These are phyloP conservation scores for Muntiacus reevesi DNA, from an alignment of 2,113 vertebrate species.

Conservation along the genomic window DNA sequence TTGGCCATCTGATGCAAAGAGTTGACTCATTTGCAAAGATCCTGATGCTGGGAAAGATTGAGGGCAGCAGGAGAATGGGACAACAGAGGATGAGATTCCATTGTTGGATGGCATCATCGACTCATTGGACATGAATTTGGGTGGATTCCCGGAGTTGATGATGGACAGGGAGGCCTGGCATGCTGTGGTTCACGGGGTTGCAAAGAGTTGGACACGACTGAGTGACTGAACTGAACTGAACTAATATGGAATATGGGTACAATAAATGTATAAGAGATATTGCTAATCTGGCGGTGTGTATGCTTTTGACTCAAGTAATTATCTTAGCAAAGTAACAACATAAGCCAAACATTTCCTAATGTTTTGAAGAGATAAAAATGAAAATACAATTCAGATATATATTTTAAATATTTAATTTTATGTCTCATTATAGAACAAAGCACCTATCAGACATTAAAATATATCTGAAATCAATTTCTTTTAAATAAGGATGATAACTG, in stretches of 20 bases:
- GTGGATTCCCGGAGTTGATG: neutral
- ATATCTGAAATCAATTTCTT: neutral
- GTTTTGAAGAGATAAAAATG: neutral
- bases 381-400: neutral
- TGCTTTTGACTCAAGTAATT: neutral
- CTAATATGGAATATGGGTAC: neutral
- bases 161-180: neutral
- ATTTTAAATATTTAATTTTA: neutral
- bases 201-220: neutral
- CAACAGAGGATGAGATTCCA: neutral
- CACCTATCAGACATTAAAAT: neutral
- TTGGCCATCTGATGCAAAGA: too few species aligned
- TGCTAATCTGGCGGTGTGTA: too few species aligned
- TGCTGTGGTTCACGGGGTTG: rapidly evolving
- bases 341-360: neutral
- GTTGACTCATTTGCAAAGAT: too few species aligned
- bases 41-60: neutral
- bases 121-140: neutral
- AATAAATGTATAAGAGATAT: neutral
- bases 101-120: neutral
- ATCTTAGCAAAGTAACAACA: neutral
- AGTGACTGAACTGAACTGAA: neutral
- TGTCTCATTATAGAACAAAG: neutral
- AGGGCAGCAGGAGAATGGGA: neutral
- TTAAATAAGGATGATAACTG: neutral